Base-by-base conservation (phyloP, 2,797 vertebrate genomes). In the Ctenosaura bakeri region DNA sequence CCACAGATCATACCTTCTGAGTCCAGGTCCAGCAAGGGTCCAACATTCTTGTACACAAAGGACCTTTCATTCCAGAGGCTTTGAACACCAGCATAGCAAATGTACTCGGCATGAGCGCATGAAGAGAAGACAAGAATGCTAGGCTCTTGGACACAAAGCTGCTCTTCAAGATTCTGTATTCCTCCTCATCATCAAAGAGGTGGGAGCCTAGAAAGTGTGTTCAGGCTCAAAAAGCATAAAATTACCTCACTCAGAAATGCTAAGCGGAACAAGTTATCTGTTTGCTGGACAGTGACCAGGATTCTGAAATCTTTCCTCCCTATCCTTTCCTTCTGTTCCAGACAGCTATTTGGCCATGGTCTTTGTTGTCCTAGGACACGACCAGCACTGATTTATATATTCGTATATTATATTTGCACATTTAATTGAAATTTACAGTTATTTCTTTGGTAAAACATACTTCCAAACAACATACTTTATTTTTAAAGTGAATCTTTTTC, bases 401-500 rank as follows among this genome's bases (percentile, higher is more conserved):
- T 46, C 42, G 3, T 46, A 3, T 12, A 8, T 8, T 69, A 32
- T 38, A 10, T 32, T 22, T 86, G 76, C 6, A n/a, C 66, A 62
- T 38, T 73, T n/a, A 74, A 50, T 50, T 42, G 66, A 80, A 62
- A 85, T 1, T 2, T 38, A n/a, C 29, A 38, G 46, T 20, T 13
- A 46, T 8, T 42, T 83, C 42, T 35, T 54, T 38, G 26, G 80
- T 62, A 80, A 90, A 87, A 4, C 9, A 8, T 0, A 6, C 29
- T 88, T 69, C 42, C 26, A 76, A 85, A 88, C 66, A 4, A 9
- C 24, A 86, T 66, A 79, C 77, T 83, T 13, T 84, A 16, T 66
- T 13, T n/a, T 52, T 50, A 69, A 87, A 35, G 13, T 76, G 22
- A 93, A 86, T 38, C 85, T 88, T 83, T 87, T 85, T 87, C 73